A percentile compares a stretch with the other conserved stretches of the same genome.
These are phyloP conservation scores for Nematolebias whitei DNA, from an alignment of 2,113 vertebrate genomes.

Conservation along the genomic window DNA sequence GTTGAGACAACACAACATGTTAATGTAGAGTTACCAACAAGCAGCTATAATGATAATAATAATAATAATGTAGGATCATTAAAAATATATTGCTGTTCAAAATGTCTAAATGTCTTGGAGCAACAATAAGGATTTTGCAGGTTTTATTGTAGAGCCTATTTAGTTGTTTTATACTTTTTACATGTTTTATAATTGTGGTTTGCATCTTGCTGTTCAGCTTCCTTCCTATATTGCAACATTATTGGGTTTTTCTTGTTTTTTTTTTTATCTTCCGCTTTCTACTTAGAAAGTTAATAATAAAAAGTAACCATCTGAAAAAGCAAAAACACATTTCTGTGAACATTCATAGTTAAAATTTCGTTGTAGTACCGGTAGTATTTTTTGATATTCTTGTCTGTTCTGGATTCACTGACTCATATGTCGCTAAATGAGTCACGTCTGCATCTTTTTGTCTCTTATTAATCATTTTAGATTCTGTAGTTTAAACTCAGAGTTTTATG, in stretches of 20 bases:
- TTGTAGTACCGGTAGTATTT: slow-evolving; percentile 36
- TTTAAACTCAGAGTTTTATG: slow-evolving; percentile 19
- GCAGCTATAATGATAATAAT: too few relatives aligned
- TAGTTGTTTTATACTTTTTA: too few relatives aligned
- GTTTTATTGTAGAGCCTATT: too few relatives aligned
- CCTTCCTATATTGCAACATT: background rate
- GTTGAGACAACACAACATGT: background rate
- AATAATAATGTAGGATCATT: too few relatives aligned
- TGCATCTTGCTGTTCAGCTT: background rate
- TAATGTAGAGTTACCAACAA: rapidly evolving
- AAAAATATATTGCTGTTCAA: too few relatives aligned
- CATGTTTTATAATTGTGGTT: background rate
- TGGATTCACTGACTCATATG: slow-evolving; percentile 46
- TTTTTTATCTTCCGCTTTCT: slow-evolving; percentile 3
- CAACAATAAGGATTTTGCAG: too few relatives aligned
- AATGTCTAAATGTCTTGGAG: too few relatives aligned
- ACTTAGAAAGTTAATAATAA: background rate
- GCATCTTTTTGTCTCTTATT: slow-evolving; percentile 35
- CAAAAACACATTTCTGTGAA: slow-evolving; percentile 23
- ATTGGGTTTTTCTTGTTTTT: too few relatives aligned
- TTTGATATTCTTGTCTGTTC: slow-evolving; percentile 29
- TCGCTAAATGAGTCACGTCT: slow-evolving; percentile 62
- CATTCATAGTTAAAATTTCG: slow-evolving; percentile 14
- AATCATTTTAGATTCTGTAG: slow-evolving; percentile 42
- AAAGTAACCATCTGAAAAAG: background rate